phyloP scores from a whole-genome alignment of 2,888 invertebrate species.

The Xiphydria camelus region DNA sequence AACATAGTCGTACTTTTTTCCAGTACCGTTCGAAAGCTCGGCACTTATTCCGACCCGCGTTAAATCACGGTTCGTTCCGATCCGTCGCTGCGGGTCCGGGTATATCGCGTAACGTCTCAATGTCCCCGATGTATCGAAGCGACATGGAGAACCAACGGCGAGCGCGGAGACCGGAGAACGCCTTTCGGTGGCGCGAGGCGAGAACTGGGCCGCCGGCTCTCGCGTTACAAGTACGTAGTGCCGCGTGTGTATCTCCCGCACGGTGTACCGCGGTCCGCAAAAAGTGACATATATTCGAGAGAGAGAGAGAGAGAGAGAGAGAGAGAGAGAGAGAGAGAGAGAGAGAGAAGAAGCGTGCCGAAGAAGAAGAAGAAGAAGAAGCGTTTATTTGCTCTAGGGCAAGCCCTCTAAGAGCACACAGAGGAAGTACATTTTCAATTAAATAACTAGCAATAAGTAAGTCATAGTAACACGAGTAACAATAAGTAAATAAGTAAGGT shows the following conservation, averaged over 20 bases:
- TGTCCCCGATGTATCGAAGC: slow-evolving; percentile 12
- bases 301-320: background rate
- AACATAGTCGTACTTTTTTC: too few relatives aligned
- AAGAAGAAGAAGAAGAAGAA: background rate
- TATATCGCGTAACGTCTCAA: slow-evolving; percentile 15
- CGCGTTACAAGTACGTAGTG: slow-evolving; percentile 28
- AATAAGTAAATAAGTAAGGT: too few relatives aligned
- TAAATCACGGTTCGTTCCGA: background rate
- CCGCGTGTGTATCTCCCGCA: slow-evolving; percentile 26
- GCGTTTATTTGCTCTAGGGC: background rate
- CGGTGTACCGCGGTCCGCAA: slow-evolving; percentile 24
- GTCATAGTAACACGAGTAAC: too few relatives aligned
- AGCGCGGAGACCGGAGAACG: background rate
- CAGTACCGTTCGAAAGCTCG: too few relatives aligned
- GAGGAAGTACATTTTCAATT: too few relatives aligned
- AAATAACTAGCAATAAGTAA: too few relatives aligned
- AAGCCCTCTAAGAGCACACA: too few relatives aligned
- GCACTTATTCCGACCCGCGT: too few relatives aligned
- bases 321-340: background rate
- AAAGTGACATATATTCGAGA: slow-evolving; percentile 36
- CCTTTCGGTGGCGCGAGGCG: slow-evolving; percentile 17
- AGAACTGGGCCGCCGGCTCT: slow-evolving; percentile 41
- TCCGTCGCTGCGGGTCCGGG: background rate
- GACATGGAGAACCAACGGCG: slow-evolving; percentile 1
- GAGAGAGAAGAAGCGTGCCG: background rate